These are phyloP conservation scores for Aleiodes alternator DNA, from an alignment of 2,888 invertebrate species.

Conservation along the genomic window DNA sequence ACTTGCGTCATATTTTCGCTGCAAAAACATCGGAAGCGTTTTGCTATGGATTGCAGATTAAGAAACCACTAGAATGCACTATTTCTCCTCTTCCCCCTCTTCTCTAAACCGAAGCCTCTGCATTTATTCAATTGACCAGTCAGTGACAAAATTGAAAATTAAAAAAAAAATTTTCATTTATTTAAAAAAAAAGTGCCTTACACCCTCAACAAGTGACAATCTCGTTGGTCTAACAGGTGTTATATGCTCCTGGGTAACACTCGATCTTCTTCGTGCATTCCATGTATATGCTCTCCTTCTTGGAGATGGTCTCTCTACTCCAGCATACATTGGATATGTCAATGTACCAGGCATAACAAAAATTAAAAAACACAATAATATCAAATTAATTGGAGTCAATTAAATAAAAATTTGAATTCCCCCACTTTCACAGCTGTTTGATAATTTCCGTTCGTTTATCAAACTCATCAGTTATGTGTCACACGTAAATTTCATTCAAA, in stretches of 20 bases:
- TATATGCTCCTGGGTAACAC: conserved; percentile 57
- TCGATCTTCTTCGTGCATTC: conserved; percentile 62
- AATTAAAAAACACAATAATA: conserved; percentile 2
- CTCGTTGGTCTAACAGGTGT: conserved; percentile 59
- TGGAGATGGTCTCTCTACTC: conserved; percentile 66
- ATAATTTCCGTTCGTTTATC: conserved; percentile 6
- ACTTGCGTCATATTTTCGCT: neutral
- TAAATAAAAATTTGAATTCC: neutral
- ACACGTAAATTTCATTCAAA: neutral
- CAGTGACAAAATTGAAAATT: neutral
- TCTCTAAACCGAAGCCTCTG: conserved; percentile 18
- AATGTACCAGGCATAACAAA: conserved; percentile 69
- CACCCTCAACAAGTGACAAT: conserved; percentile 63
- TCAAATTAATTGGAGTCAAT: neutral
- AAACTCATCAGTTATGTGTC: conserved; percentile 25
- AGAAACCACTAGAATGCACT: conserved; percentile 41
- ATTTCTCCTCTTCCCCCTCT: neutral
- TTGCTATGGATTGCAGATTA: conserved; percentile 38
- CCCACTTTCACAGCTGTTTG: conserved; percentile 18
- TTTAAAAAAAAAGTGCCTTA: neutral
- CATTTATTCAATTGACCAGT: conserved; percentile 28
- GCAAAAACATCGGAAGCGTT: conserved; percentile 26
- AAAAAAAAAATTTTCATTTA: neutral
- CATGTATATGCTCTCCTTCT: conserved; percentile 69
- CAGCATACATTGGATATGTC: conserved; percentile 72